Base-by-base conservation (phyloP, 1,140 invertebrate species). In the Neomicropteryx cornuta region DNA sequence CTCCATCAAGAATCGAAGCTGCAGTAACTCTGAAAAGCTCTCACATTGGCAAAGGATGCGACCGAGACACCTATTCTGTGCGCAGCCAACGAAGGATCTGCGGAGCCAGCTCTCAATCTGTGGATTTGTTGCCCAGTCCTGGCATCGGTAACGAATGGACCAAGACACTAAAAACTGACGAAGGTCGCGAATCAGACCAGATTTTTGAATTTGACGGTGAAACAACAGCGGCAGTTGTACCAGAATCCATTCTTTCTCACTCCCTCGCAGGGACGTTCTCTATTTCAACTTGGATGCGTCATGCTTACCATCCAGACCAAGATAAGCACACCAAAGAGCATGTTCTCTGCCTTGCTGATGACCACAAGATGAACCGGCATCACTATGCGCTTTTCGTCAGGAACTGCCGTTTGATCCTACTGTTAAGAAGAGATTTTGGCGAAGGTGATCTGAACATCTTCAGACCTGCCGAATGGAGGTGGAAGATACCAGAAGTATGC, bases 301-400 rank as follows among this genome's bases (percentile, higher is more conserved):
- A 94, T 57, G 79, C 80, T 11, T 56, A 60, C 2, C 56, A 57
- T 62, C 76, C 47, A 51, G 77, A 56, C 69, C 77, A 79, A 44
- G 87, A 93, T 57, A 88, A 90, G 47, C 87, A 92, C 49, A 70
- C 79, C 18, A 97, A 97, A 62, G 93, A 97, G 57, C 91, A 97
- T 53, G 82, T 98, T 42, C 60, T 98, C 14, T 98, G 94, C 62
- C 87, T 86, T 53, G 90, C 92, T 32, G 94, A 97, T 70, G 91
- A 95, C 60, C 92, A 96, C 53, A 92, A 93, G 74, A 94, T 96
- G 90, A 97, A 97, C 65, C 80, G 96, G 24, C 95, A 98, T 62
- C 96, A 99, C 68, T 97, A 96, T 65, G 87, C 92, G 4, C 66
- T 97, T 43, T 98, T 97, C 68, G 81, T 99, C 1, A 78, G 95